phyloP scores from a whole-genome alignment of 2,888 invertebrate genomes.

The Cepaea hortensis region DNA sequence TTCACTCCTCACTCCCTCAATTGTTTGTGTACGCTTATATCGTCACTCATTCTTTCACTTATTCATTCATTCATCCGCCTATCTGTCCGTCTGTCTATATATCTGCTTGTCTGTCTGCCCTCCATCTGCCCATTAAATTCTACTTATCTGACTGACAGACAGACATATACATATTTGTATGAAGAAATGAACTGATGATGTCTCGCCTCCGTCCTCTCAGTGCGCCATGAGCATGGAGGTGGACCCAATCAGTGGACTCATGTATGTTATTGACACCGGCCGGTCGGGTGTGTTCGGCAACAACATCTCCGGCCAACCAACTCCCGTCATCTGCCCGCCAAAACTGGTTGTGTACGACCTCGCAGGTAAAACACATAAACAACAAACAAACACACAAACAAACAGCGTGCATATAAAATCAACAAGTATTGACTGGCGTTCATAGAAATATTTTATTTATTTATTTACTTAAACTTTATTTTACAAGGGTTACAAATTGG shows the following conservation, averaged over 20 bases:
- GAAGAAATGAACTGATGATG: too few relatives aligned
- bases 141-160: neutral
- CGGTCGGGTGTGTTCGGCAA: slow-evolving; percentile 29
- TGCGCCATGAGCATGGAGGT: slow-evolving; percentile 67
- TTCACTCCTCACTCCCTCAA: too few relatives aligned
- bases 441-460: too few relatives aligned
- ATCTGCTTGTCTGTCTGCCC: neutral
- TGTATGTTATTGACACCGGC: slow-evolving; percentile 68
- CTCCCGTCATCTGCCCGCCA: slow-evolving; percentile 58
- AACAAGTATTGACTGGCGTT: too few relatives aligned
- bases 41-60: too few relatives aligned
- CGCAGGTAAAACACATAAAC: neutral
- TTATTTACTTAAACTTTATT: too few relatives aligned
- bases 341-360: slow-evolving; percentile 57
- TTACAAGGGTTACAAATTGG: too few relatives aligned
- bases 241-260: slow-evolving; percentile 61
- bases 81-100: neutral
- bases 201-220: slow-evolving; percentile 33
- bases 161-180: too few relatives aligned
- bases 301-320: slow-evolving; percentile 22
- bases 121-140: neutral
- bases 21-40: too few relatives aligned
- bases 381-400: too few relatives aligned
- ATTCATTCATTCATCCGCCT: too few relatives aligned
- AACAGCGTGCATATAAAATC: too few relatives aligned